These are phyloP conservation scores for Pipistrellus kuhlii DNA, from an alignment of 2,797 vertebrate genomes.

Conservation along the genomic window DNA sequence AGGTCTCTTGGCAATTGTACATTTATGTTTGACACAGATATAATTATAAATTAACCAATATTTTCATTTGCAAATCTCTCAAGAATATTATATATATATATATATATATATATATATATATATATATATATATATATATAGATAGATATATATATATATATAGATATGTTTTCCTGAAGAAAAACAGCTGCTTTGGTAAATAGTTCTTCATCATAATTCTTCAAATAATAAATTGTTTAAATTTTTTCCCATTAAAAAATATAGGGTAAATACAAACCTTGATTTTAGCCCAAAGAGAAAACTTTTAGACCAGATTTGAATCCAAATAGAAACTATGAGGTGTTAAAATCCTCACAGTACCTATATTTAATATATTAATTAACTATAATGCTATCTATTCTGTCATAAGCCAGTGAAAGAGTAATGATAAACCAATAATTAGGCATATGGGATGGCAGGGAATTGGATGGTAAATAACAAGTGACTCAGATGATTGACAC, in stretches of 20 bases:
- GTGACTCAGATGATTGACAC: background rate
- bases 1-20: background rate
- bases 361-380: constrained; percentile 1
- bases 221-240: constrained; percentile 23
- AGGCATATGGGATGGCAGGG: background rate
- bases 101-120: background rate
- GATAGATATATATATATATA: background rate
- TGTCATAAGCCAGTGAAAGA: background rate
- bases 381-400: background rate
- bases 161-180: background rate
- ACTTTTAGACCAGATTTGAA: constrained; percentile 1
- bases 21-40: constrained; percentile 21
- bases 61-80: constrained; percentile 36
- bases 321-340: background rate
- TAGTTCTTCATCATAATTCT: constrained; percentile 9
- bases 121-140: too few species aligned
- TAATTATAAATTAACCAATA: background rate
- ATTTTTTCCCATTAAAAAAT: background rate
- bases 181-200: constrained; percentile 16
- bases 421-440: background rate
- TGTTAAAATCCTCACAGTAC: background rate
- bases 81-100: background rate
- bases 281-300: background rate
- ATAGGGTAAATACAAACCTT: background rate
- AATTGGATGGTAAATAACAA: background rate